These are phyloP conservation scores for Leptinotarsa rubiginosa DNA, from an alignment of 2,888 invertebrate genomes.

Conservation along the genomic window DNA sequence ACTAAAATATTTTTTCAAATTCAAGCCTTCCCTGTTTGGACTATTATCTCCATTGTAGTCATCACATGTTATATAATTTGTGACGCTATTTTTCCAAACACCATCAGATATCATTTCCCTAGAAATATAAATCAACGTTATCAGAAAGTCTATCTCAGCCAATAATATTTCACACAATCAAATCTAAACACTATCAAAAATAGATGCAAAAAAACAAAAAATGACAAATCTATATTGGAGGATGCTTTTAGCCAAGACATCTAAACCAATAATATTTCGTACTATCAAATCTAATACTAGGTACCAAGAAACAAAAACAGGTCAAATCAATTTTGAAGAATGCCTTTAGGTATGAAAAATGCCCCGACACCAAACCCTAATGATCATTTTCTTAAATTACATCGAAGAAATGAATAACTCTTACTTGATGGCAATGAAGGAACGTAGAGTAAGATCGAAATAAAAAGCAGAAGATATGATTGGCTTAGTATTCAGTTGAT, in stretches of 20 bases:
- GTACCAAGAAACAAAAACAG: neutral
- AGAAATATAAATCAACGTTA: slow-evolving; percentile 49
- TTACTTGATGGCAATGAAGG: slow-evolving; percentile 81
- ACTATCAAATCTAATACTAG: too few relatives aligned
- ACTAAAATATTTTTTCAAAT: slow-evolving; percentile 76
- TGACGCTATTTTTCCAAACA: slow-evolving; percentile 75
- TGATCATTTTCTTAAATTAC: too few relatives aligned
- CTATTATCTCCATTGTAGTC: slow-evolving; percentile 82
- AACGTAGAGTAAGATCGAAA: slow-evolving; percentile 83
- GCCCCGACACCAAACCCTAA: neutral
- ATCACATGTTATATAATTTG: slow-evolving; percentile 81
- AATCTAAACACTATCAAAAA: too few relatives aligned
- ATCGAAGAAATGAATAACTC: slow-evolving; percentile 40
- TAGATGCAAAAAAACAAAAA: too few relatives aligned
- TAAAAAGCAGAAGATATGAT: slow-evolving; percentile 87
- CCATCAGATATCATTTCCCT: slow-evolving; percentile 79
- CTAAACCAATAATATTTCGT: too few relatives aligned
- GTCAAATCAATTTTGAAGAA: neutral
- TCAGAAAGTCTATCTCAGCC: too few relatives aligned
- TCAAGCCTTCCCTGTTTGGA: slow-evolving; percentile 75
- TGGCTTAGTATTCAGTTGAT: slow-evolving; percentile 78
- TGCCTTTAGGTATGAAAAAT: neutral
- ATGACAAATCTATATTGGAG: too few relatives aligned
- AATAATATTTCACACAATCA: too few relatives aligned
- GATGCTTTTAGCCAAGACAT: too few relatives aligned